Percentiles rank a stretch among this genome's conserved stretches.
These are phyloP conservation scores for Drosophila imparisetae DNA, from an alignment of 2,888 invertebrate genomes.

Conservation along the genomic window DNA sequence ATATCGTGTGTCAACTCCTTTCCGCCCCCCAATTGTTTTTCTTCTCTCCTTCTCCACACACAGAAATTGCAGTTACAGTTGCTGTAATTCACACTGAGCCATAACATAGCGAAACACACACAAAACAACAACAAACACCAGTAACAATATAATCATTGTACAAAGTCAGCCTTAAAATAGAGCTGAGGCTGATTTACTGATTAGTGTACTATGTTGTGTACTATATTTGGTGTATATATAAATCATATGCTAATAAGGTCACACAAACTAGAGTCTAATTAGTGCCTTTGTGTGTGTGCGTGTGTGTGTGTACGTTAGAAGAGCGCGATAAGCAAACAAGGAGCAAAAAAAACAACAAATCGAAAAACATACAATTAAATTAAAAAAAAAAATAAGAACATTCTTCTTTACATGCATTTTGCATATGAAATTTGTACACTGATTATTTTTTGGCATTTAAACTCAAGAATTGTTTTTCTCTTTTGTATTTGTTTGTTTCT, in stretches of 20 bases:
- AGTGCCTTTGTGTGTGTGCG: background rate
- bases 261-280: slow-evolving; percentile 19
- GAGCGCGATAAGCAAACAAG: slow-evolving; percentile 32
- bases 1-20: slow-evolving; percentile 25
- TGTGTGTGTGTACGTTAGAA: slow-evolving; percentile 4
- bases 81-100: slow-evolving; percentile 21
- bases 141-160: slow-evolving; percentile 14
- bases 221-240: slow-evolving; percentile 14
- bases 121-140: slow-evolving; percentile 8
- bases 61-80: slow-evolving; percentile 27
- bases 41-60: background rate
- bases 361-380: slow-evolving; percentile 21
- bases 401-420: background rate
- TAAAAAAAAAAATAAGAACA: background rate
- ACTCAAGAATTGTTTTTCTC: slow-evolving; percentile 42
- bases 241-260: slow-evolving; percentile 23
- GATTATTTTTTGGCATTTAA: slow-evolving; percentile 10
- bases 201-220: slow-evolving; percentile 7
- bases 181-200: slow-evolving; percentile 34
- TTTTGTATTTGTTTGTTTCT: slow-evolving; percentile 46
- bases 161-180: slow-evolving; percentile 7
- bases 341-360: slow-evolving; percentile 33
- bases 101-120: background rate
- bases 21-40: background rate
- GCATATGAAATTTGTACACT: slow-evolving; percentile 12